Conservation (phyloP, 2,888 invertebrate species). For the Drosophila kanekoi region DNA sequence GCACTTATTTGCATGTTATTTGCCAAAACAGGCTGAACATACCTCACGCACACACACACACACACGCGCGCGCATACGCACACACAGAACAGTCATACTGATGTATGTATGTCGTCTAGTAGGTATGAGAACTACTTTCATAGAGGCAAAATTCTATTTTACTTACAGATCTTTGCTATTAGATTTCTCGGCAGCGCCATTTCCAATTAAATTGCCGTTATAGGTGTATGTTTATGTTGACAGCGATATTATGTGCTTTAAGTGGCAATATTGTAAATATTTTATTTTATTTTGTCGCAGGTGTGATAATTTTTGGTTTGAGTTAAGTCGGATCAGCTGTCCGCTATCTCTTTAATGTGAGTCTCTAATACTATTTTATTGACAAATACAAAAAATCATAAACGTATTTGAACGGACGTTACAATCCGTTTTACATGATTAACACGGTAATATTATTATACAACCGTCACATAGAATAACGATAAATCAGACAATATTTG, state of each 20-base stretch:
- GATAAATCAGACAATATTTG: constrained; percentile 41
- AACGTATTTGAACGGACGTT: constrained; percentile 16
- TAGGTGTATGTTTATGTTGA: constrained; percentile 18
- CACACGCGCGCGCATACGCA: background rate
- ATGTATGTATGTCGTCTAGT: constrained; percentile 6
- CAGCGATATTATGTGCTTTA: constrained; percentile 1
- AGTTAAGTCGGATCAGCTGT: constrained; percentile 49
- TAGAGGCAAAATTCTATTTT: constrained; percentile 44
- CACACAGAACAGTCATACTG: background rate
- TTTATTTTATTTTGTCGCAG: constrained; percentile 67
- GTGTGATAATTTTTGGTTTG: constrained; percentile 56
- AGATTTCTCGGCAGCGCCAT: constrained; percentile 85
- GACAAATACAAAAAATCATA: constrained; percentile 36
- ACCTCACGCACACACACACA: background rate
- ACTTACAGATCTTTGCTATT: constrained; percentile 85
- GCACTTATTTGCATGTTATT: constrained; percentile 31
- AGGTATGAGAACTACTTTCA: constrained; percentile 44
- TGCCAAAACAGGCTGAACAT: constrained; percentile 10
- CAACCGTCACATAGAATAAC: constrained; percentile 37
- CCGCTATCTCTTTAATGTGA: constrained; percentile 40
- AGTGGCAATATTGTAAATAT: constrained; percentile 37
- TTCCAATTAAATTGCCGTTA: constrained; percentile 75
- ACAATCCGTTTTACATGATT: constrained; percentile 40
- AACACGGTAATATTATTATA: constrained; percentile 30
- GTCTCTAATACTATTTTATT: constrained; percentile 12